phyloP scores from a whole-genome alignment of 2,888 invertebrate species.

The Drosophila austrosaltans region DNA sequence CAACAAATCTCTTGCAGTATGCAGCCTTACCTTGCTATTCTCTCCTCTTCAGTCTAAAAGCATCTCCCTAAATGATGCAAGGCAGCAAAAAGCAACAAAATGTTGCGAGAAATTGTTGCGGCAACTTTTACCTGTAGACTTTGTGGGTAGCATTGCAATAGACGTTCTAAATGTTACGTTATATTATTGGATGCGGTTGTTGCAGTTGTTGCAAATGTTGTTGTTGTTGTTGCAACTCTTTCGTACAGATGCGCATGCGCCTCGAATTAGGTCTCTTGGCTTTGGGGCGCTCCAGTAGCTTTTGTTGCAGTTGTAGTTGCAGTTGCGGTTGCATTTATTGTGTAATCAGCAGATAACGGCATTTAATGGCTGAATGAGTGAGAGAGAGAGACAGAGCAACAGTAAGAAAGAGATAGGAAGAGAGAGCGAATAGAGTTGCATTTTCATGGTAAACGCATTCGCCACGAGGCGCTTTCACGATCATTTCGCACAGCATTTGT shows the following conservation, averaged over 20 bases:
- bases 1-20: slow-evolving; percentile 50
- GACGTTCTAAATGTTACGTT: slow-evolving; percentile 72
- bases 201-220: slow-evolving; percentile 59
- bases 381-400: slow-evolving; percentile 24
- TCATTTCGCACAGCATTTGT: slow-evolving; percentile 39
- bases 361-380: slow-evolving; percentile 82
- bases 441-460: slow-evolving; percentile 61
- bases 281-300: slow-evolving; percentile 71
- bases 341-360: slow-evolving; percentile 83
- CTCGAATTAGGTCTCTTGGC: slow-evolving; percentile 70
- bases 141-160: slow-evolving; percentile 45
- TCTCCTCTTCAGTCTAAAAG: neutral
- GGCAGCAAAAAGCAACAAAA: slow-evolving; percentile 30
- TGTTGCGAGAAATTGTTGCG: slow-evolving; percentile 52
- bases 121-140: slow-evolving; percentile 28
- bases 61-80: slow-evolving; percentile 40
- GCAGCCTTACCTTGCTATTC: slow-evolving; percentile 12
- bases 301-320: slow-evolving; percentile 41
- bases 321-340: slow-evolving; percentile 75
- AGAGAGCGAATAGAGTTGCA: slow-evolving; percentile 41
- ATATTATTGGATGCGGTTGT: slow-evolving; percentile 33
- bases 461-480: slow-evolving; percentile 61
- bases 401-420: slow-evolving; percentile 14
- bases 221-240: slow-evolving; percentile 62
- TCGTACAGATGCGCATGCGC: slow-evolving; percentile 60